These are phyloP conservation scores for Lathronympha strigana DNA, from an alignment of 2,888 invertebrate species.

Conservation along the genomic window DNA sequence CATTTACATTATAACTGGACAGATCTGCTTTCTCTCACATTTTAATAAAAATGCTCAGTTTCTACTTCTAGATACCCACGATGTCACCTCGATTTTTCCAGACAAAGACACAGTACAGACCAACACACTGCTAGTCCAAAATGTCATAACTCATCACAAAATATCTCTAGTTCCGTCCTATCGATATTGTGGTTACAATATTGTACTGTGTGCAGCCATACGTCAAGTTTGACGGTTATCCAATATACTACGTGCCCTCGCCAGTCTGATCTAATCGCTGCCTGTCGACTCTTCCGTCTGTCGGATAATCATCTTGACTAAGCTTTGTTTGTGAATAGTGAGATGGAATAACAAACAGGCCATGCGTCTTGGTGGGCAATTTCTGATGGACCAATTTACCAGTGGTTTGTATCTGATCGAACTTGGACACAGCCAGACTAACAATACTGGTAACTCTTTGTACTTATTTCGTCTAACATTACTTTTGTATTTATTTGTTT, in stretches of 20 bases:
- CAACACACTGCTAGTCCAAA: not conserved
- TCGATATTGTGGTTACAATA: not conserved
- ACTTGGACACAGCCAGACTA: not conserved
- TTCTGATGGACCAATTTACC: not conserved
- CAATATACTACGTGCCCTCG: conserved; percentile 76
- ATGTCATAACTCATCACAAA: not conserved
- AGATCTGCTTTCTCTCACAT: not conserved
- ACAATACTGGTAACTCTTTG: not conserved
- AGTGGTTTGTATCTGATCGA: not conserved
- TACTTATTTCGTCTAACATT: no score
- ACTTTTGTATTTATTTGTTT: no score
- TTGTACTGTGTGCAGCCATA: conserved; percentile 63
- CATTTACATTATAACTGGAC: no score
- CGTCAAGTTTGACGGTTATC: conserved; percentile 79
- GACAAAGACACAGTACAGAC: conserved; percentile 27
- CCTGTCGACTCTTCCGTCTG: conserved; percentile 55
- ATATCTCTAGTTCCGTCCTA: not conserved
- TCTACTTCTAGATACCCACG: not conserved
- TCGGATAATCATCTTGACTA: conserved; percentile 49
- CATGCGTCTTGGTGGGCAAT: not conserved
- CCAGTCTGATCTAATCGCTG: conserved; percentile 68
- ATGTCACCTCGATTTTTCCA: conserved; percentile 1
- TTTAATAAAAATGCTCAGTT: not conserved
- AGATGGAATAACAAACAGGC: conserved; percentile 10
- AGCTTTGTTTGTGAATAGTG: conserved; percentile 8